phyloP scores from a whole-genome alignment of 2,888 invertebrate genomes.

The Erebia epiphron region DNA sequence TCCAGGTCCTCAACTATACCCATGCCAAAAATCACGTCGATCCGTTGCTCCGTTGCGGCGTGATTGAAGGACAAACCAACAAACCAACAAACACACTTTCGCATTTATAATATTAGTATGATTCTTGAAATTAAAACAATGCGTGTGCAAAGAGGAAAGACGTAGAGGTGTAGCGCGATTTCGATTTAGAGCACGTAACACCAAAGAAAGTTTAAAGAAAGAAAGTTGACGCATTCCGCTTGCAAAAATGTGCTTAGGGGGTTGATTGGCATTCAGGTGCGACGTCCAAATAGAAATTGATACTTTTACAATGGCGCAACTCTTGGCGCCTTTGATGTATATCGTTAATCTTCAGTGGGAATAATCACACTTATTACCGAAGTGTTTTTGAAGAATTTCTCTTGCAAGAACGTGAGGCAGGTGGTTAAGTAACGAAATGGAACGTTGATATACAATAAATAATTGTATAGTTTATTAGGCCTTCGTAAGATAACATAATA shows the following conservation, averaged over 20 bases:
- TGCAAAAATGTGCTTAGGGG: constrained; percentile 51
- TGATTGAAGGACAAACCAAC: too few species aligned
- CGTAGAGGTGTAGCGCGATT: constrained; percentile 17
- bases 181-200: constrained; percentile 53
- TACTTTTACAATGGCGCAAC: constrained; percentile 21
- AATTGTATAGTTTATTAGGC: too few species aligned
- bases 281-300: constrained; percentile 35
- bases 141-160: constrained; percentile 10
- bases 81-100: too few species aligned
- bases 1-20: too few species aligned
- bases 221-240: constrained; percentile 40
- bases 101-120: too few species aligned
- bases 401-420: neutral
- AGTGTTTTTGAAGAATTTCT: neutral
- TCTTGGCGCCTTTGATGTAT: neutral
- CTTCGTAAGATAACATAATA: too few species aligned
- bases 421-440: neutral
- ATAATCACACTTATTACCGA: constrained; percentile 2
- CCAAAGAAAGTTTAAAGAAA: constrained; percentile 39
- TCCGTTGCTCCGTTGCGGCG: too few species aligned
- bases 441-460: neutral
- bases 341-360: constrained; percentile 7
- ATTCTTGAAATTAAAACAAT: constrained; percentile 9
- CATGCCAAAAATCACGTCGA: too few species aligned
- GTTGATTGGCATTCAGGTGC: constrained; percentile 52